Base-by-base conservation (phyloP, 2,888 invertebrate species). In the Litoditis marina region DNA sequence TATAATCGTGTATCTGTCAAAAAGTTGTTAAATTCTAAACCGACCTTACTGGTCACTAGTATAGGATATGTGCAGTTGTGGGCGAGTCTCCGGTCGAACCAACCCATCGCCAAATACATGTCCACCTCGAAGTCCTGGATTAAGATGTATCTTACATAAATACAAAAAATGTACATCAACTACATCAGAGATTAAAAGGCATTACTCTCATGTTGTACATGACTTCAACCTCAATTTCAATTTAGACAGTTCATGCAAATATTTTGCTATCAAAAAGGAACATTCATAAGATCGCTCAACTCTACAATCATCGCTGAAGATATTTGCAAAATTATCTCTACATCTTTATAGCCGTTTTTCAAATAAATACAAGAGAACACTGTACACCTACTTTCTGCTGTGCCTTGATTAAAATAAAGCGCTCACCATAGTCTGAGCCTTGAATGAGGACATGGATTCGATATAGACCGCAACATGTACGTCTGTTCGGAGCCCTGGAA, bases 41-140 rank as follows among this genome's bases (percentile, higher is more conserved):
- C 63, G 36, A 71, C 71, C 58, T 76, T 76, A 55, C 68, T 76
- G 1, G 73, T 76, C 6, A 82, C 74, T 57, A 82, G 64, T 53
- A 82, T 79, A 11, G 82, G 82, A 71, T 83, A 75, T 2, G 78
- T 78, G 66, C 82, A 82, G 65, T 82, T 83, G 70, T 82, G 82
- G 2, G 74, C 70, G 19, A 82, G 65, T 8, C 82, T 66, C 1
- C 79, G 64, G 57, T 82, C 82, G 54, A 75, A 80, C 79, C 82
- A 82, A 8, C 79, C 80, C 79, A 82, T 78, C 6, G 82, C 82
- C 53, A 82, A 69, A 62, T 82, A 82, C 76, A 80, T 80, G 65
- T 82, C 82, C 50, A 82, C 78, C 66, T 81, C 81, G 63, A 79
- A 81, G 62, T 81, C 81, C 78, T 78, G 51, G 19, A 47, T 16